Evolutionary conservation across 2,797 vertebrate species (phyloP).

Genomic region (Xiphophorus birchmanni): DNA sequence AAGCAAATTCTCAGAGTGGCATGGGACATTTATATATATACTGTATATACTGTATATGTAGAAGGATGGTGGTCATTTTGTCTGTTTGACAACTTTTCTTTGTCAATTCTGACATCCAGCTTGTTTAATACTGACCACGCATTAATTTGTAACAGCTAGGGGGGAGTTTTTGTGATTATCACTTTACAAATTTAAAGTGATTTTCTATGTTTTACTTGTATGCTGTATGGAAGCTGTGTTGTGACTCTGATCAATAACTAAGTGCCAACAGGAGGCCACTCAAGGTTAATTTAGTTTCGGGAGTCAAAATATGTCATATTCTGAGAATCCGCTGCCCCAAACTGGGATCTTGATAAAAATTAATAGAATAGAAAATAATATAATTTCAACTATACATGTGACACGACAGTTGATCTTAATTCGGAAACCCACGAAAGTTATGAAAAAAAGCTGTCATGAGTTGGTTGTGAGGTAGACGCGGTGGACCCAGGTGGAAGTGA

Average conservation of each 20-base stretch:
- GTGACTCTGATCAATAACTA: neutral
- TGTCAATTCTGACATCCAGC: neutral
- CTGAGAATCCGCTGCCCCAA: neutral
- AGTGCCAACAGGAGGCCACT: neutral
- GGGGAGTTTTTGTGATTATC: too few species aligned
- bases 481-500: too few species aligned
- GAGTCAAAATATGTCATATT: neutral
- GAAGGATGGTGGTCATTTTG: neutral
- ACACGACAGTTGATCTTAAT: neutral
- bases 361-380: neutral
- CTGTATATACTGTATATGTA: too few species aligned
- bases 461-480: too few species aligned
- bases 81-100: neutral
- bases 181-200: too few species aligned
- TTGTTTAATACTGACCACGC: too few species aligned
- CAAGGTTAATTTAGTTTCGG: neutral
- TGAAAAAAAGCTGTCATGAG: neutral
- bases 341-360: neutral
- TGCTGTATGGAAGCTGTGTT: neutral
- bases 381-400: neutral
- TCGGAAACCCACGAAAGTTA: neutral
- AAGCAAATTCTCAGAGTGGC: neutral
- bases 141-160: too few species aligned
- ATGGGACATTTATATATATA: too few species aligned
- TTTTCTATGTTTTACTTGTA: neutral